A percentile compares a stretch with the other conserved stretches of the same genome.
These are phyloP conservation scores for Colossoma macropomum DNA, from an alignment of 2,113 vertebrate species.

Conservation along the genomic window DNA sequence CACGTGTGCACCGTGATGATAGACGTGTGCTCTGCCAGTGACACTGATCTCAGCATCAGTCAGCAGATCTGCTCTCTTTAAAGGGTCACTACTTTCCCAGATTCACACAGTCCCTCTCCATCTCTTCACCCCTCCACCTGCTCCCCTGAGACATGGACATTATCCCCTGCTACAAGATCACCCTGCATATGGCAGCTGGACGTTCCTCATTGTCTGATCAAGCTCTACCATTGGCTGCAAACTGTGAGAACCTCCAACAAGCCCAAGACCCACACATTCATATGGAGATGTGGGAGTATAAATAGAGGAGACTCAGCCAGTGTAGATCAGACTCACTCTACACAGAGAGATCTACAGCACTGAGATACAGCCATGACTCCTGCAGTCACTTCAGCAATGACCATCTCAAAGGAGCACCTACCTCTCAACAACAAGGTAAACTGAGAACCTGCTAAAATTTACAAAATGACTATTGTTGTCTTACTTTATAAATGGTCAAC, in stretches of 20 bases:
- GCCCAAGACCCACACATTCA: conserved; percentile 62
- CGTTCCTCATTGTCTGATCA: conserved; percentile 50
- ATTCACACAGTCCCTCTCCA: conserved; percentile 67
- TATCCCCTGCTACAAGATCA: conserved; percentile 44
- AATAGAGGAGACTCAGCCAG: conserved; percentile 54
- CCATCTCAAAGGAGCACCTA: conserved; percentile 33
- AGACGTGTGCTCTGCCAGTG: conserved; percentile 36
- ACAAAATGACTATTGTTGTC: background rate
- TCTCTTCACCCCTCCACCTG: conserved; percentile 55
- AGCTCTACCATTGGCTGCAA: conserved; percentile 57
- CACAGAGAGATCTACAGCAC: conserved; percentile 56
- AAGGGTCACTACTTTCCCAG: conserved; percentile 72
- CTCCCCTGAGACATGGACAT: conserved; percentile 48
- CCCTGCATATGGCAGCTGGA: conserved; percentile 53
- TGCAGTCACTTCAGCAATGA: conserved; percentile 52
- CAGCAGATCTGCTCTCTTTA: conserved; percentile 40
- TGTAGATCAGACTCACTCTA: conserved; percentile 52
- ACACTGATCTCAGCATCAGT: conserved; percentile 42
- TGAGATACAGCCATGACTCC: conserved; percentile 61
- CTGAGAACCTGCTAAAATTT: background rate
- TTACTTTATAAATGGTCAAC: background rate
- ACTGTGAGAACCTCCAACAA: conserved; percentile 65
- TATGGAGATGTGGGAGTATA: conserved; percentile 60
- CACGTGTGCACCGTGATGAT: background rate
- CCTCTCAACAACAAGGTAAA: conserved; percentile 57